phyloP scores from a whole-genome alignment of 2,797 vertebrate species.

The Thalassophryne amazonica region DNA sequence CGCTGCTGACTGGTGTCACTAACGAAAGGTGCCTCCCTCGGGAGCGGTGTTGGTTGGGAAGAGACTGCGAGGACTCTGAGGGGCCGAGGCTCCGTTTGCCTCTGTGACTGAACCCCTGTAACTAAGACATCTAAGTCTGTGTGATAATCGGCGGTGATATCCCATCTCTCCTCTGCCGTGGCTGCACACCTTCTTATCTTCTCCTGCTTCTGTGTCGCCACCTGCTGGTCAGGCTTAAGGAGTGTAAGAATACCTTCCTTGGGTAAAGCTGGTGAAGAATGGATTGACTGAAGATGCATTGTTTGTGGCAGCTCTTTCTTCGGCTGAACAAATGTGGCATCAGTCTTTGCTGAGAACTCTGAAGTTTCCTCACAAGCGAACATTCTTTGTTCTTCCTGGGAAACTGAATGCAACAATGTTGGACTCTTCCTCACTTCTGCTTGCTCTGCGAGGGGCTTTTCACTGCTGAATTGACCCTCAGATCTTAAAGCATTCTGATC shows the following conservation, averaged over 20 bases:
- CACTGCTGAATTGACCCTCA: conserved; percentile 62
- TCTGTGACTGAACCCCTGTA: conserved; percentile 40
- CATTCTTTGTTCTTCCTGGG: conserved; percentile 66
- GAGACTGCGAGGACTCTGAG: conserved; percentile 62
- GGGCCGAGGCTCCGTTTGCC: conserved; percentile 58
- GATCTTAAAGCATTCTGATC: conserved; percentile 67
- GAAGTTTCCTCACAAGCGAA: conserved; percentile 57
- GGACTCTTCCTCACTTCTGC: conserved; percentile 57
- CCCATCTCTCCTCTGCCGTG: conserved; percentile 66
- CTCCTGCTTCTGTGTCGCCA: conserved; percentile 68
- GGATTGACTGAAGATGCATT: conserved; percentile 65
- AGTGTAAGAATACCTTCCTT: conserved; percentile 75
- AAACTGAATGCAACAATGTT: conserved; percentile 54
- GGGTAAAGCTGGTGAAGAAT: conserved; percentile 54
- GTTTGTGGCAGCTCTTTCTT: conserved; percentile 44
- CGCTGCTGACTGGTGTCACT: conserved; percentile 65
- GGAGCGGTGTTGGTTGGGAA: conserved; percentile 59
- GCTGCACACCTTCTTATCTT: conserved; percentile 62
- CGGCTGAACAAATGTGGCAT: conserved; percentile 35
- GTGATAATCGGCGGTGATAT: conserved; percentile 67
- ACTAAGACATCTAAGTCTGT: conserved; percentile 58
- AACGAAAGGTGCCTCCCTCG: conserved; percentile 74
- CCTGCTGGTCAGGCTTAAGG: conserved; percentile 59
- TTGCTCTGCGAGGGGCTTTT: conserved; percentile 52
- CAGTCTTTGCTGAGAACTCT: conserved; percentile 44